These are phyloP conservation scores for Archivesica marissinica DNA, from an alignment of 1,140 invertebrate genomes.

Conservation along the genomic window DNA sequence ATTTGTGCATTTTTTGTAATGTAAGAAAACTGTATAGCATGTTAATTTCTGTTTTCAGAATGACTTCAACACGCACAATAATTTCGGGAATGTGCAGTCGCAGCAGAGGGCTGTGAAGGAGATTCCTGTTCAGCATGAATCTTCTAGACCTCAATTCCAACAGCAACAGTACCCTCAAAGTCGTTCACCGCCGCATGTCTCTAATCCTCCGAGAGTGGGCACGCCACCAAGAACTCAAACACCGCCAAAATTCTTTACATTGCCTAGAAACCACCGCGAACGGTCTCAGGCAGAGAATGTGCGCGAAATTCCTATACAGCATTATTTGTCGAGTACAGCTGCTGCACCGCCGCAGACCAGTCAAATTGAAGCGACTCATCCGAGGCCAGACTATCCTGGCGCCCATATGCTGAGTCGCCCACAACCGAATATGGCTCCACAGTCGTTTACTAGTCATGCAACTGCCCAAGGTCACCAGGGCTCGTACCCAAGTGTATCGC, in stretches of 20 bases:
- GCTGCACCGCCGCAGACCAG: background rate
- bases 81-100: background rate
- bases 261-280: slow-evolving; percentile 19
- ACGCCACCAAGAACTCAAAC: slow-evolving; percentile 26
- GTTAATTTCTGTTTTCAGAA: background rate
- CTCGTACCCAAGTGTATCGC: background rate
- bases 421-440: background rate
- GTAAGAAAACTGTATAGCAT: background rate
- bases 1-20: too few relatives aligned
- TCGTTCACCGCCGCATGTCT: slow-evolving; percentile 67
- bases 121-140: slow-evolving; percentile 51
- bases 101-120: slow-evolving; percentile 1
- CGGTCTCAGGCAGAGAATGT: slow-evolving; percentile 1
- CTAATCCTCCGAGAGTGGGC: slow-evolving; percentile 60
- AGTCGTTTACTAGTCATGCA: slow-evolving; percentile 14
- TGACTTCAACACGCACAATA: background rate
- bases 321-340: slow-evolving; percentile 13
- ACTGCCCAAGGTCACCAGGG: slow-evolving; percentile 23
- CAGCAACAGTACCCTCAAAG: slow-evolving; percentile 30
- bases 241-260: slow-evolving; percentile 27
- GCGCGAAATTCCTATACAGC: slow-evolving; percentile 61
- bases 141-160: slow-evolving; percentile 5
- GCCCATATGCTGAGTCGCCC: slow-evolving; percentile 7
- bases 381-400: slow-evolving; percentile 47
- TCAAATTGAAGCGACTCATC: background rate